These are phyloP conservation scores for Callyntrura guangdongensis DNA, from an alignment of 2,888 invertebrate species.

Conservation along the genomic window DNA sequence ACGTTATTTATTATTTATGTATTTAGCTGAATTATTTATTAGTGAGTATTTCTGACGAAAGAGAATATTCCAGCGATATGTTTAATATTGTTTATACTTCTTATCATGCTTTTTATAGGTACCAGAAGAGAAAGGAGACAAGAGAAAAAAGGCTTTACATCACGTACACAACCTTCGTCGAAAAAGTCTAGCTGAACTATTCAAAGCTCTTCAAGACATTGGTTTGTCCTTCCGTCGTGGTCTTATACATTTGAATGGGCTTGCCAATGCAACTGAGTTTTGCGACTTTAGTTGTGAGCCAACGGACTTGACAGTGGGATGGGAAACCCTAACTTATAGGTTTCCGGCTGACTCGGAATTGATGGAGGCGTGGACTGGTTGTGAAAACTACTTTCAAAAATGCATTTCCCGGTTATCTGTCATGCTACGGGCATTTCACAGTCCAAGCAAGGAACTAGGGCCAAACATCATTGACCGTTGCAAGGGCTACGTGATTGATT, in stretches of 20 bases:
- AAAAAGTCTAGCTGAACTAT: conserved; percentile 94
- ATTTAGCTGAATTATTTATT: too few relatives aligned
- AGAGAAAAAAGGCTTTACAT: conserved; percentile 89
- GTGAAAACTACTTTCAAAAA: conserved; percentile 91
- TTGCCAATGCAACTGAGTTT: conserved; percentile 85
- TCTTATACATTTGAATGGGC: conserved; percentile 86
- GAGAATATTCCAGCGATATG: background rate
- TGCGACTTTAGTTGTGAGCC: conserved; percentile 89
- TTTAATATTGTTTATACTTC: background rate
- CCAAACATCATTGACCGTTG: conserved; percentile 93
- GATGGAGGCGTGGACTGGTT: conserved; percentile 90
- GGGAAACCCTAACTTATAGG: conserved; percentile 77
- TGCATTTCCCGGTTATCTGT: conserved; percentile 90
- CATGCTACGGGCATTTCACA: conserved; percentile 88
- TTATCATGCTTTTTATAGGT: conserved; percentile 86
- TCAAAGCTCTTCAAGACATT: conserved; percentile 90
- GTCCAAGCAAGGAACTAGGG: conserved; percentile 93
- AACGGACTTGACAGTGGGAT: conserved; percentile 89
- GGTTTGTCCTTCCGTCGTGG: conserved; percentile 95
- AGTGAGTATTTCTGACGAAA: too few relatives aligned
- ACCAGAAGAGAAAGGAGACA: conserved; percentile 86
- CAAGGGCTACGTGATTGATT: conserved; percentile 93
- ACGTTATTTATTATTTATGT: too few relatives aligned
- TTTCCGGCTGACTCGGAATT: conserved; percentile 87
- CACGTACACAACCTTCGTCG: conserved; percentile 94